Evolutionary conservation across 2,797 vertebrate genomes (phyloP).

Genomic region (Centropyge bicolor): DNA sequence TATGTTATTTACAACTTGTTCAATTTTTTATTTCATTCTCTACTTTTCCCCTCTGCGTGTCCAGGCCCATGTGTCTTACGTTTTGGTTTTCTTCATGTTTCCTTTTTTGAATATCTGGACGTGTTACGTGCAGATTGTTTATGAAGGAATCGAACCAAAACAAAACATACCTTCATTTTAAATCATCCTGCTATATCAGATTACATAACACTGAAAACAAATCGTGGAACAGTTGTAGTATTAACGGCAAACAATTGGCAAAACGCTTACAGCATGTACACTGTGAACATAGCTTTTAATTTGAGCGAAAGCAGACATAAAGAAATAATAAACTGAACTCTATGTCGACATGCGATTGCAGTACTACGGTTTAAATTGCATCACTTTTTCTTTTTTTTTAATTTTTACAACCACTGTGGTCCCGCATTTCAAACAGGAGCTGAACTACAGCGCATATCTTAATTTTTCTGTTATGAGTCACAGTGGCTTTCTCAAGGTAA

Average conservation of each 20-base stretch:
- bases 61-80: neutral
- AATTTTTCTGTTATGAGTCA: constrained; percentile 16
- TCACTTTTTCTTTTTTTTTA: neutral
- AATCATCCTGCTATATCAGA: neutral
- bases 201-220: neutral
- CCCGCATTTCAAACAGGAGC: constrained; percentile 20
- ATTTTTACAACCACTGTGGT: neutral
- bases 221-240: neutral
- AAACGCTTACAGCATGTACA: neutral
- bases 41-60: neutral
- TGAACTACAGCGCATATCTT: neutral
- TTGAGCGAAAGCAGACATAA: neutral
- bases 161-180: neutral
- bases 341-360: neutral
- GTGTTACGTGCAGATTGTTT: neutral
- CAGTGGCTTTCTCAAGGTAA: constrained; percentile 23
- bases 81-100: neutral
- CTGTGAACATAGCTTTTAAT: constrained; percentile 6
- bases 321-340: constrained; percentile 6
- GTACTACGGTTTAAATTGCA: constrained; percentile 18
- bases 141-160: neutral
- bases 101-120: constrained; percentile 4
- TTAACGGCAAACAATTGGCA: neutral
- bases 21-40: neutral
- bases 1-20: neutral